phyloP scores from a whole-genome alignment of 1,140 invertebrate species.

The Neotoxoptera formosana region DNA sequence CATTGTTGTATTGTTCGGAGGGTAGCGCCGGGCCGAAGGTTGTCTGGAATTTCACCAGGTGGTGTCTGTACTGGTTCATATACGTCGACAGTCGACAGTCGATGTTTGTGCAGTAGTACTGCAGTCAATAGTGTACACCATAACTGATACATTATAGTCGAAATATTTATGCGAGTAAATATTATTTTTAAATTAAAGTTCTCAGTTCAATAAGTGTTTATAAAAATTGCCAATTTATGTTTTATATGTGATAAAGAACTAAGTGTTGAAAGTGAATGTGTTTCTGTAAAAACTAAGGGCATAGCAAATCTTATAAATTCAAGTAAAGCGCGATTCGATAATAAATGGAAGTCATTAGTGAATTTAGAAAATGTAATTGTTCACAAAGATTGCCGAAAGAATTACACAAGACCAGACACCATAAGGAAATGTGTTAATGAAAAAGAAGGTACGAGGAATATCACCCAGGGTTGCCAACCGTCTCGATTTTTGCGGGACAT shows the following conservation, averaged over 20 bases:
- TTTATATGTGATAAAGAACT: conserved; percentile 1
- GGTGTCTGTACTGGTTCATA: no score
- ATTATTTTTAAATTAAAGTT: background rate
- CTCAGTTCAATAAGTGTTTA: background rate
- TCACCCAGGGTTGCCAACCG: no score
- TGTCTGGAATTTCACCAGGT: no score
- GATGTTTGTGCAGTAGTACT: no score
- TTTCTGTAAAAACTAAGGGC: background rate
- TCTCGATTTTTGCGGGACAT: no score
- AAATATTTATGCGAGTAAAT: background rate
- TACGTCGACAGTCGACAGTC: no score
- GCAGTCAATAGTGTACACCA: background rate
- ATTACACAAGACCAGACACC: conserved; percentile 9
- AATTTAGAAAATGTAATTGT: no score
- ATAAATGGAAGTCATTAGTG: background rate
- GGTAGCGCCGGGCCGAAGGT: no score
- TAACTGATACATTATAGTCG: background rate
- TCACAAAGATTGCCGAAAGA: background rate
- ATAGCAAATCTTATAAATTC: background rate
- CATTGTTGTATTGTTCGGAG: no score
- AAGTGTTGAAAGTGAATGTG: conserved; percentile 21
- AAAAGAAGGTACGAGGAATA: background rate
- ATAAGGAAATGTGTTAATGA: background rate
- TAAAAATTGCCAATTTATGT: background rate
- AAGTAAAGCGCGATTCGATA: background rate